Conservation (phyloP, 64 coral and sea anemone species). For the Hydrozoanthus tunicans region DNA sequence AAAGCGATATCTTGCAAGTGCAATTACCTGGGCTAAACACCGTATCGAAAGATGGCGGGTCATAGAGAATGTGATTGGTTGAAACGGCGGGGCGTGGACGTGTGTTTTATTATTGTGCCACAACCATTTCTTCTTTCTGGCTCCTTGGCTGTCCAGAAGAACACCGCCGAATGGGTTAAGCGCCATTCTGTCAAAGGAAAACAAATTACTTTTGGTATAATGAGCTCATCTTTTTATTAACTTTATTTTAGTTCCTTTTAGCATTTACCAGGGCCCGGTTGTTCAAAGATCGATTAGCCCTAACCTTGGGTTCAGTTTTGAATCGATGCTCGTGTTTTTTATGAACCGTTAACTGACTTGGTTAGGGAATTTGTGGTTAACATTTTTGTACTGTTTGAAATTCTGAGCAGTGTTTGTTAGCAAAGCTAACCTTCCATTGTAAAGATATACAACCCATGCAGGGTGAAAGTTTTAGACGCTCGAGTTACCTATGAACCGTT, state of each 20-base stretch:
- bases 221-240: background rate
- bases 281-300: too few relatives aligned
- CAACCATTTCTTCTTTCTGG: constrained; percentile 91
- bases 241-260: too few relatives aligned
- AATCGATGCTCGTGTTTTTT: too few relatives aligned
- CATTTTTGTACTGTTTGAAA: too few relatives aligned
- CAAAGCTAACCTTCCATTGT: too few relatives aligned
- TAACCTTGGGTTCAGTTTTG: too few relatives aligned
- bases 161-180: constrained; percentile 91
- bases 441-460: background rate
- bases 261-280: too few relatives aligned
- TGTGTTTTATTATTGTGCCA: constrained; percentile 87
- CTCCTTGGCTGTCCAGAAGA: constrained; percentile 75
- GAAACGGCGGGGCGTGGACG: constrained; percentile 95
- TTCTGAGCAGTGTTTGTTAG: too few relatives aligned
- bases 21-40: constrained; percentile 86
- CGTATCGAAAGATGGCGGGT: constrained; percentile 82
- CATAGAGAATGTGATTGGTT: constrained; percentile 93
- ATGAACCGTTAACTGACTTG: too few relatives aligned
- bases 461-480: background rate
- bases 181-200: constrained; percentile 66
- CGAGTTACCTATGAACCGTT: too few relatives aligned
- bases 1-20: too few relatives aligned
- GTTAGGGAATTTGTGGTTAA: too few relatives aligned
- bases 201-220: background rate